Evolutionary conservation across 2,113 vertebrate genomes (phyloP).

Genomic region (Marmota monax): DNA sequence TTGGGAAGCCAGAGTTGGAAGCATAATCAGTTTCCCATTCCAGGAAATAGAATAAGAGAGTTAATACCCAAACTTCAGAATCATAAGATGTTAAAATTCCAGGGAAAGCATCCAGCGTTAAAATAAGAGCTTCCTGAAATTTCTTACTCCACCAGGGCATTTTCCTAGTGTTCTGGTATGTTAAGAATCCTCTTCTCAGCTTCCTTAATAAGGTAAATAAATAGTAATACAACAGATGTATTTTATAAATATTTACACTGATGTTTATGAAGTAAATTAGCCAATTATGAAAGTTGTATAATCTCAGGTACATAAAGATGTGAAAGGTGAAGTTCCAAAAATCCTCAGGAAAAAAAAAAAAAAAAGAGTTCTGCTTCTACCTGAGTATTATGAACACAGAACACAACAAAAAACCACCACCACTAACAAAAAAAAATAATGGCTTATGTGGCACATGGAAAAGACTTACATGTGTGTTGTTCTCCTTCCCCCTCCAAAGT

Average conservation of each 20-base stretch:
- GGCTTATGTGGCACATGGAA: background rate
- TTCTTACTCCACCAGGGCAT: background rate
- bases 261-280: background rate
- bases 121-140: background rate
- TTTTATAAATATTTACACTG: background rate
- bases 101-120: background rate
- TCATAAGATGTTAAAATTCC: background rate
- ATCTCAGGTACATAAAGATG: background rate
- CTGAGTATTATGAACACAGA: background rate
- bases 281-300: background rate
- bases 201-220: conserved; percentile 11
- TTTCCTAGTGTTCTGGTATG: background rate
- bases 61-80: background rate
- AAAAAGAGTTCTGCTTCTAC: background rate
- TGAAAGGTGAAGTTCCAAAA: background rate
- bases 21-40: background rate
- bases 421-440: background rate
- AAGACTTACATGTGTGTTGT: background rate
- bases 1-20: background rate
- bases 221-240: background rate
- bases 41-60: background rate
- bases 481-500: background rate
- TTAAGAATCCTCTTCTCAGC: background rate
- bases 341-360: background rate
- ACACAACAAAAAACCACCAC: background rate